These are phyloP conservation scores for Melanotus villosus DNA, from an alignment of 2,888 invertebrate genomes.

Conservation along the genomic window DNA sequence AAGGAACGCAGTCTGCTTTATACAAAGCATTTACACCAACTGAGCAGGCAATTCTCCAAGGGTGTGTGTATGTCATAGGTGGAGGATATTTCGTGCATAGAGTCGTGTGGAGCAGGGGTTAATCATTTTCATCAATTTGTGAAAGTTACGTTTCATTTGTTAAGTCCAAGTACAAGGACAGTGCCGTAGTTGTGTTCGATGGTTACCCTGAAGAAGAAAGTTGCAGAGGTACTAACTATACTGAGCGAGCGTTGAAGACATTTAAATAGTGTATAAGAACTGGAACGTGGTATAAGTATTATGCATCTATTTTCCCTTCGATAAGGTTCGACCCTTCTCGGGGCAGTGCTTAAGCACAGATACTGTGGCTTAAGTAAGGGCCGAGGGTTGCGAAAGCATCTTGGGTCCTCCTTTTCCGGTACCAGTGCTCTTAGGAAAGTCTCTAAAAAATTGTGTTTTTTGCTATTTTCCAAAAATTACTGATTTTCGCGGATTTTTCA, in stretches of 20 bases:
- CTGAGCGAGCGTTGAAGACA: slow-evolving; percentile 11
- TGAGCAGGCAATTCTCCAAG: not conserved
- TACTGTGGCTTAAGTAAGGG: too few relatives aligned
- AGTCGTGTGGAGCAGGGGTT: not conserved
- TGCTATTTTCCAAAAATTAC: too few relatives aligned
- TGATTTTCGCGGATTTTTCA: too few relatives aligned
- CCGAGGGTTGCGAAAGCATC: too few relatives aligned
- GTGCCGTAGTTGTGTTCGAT: slow-evolving; percentile 12
- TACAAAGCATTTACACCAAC: slow-evolving; percentile 5
- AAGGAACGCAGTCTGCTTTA: not conserved
- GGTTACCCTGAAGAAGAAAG: slow-evolving; percentile 12
- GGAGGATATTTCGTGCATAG: slow-evolving; percentile 14
- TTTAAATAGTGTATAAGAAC: too few relatives aligned
- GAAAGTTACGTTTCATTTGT: slow-evolving; percentile 22
- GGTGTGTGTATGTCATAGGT: slow-evolving; percentile 12
- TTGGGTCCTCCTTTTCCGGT: too few relatives aligned
- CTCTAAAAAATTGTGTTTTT: too few relatives aligned
- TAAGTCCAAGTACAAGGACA: slow-evolving; percentile 16
- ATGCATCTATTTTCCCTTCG: too few relatives aligned
- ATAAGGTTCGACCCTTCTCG: too few relatives aligned
- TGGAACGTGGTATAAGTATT: too few relatives aligned
- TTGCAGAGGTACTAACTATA: slow-evolving; percentile 13
- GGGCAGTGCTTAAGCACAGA: too few relatives aligned
- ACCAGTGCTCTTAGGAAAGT: too few relatives aligned
- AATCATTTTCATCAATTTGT: slow-evolving; percentile 14